Evolutionary conservation across 2,797 vertebrate genomes (phyloP).

Genomic region (Taenioides sp.): DNA sequence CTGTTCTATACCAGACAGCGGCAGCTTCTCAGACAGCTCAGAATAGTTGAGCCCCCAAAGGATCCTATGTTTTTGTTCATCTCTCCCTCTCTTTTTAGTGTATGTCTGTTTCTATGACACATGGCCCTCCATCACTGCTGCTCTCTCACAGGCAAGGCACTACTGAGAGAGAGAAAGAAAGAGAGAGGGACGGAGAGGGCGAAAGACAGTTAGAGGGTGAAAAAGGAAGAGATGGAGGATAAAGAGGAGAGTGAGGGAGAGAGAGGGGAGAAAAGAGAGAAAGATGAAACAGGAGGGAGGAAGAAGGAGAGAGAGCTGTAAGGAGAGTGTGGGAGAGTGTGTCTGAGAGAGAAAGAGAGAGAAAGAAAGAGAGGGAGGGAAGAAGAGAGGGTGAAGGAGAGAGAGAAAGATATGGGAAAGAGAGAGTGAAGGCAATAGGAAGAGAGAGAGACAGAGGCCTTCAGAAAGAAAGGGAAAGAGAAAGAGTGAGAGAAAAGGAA

Average conservation of each 20-base stretch:
- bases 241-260: background rate
- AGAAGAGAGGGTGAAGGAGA: background rate
- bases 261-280: background rate
- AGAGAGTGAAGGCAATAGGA: background rate
- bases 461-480: background rate
- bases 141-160: conserved; percentile 18
- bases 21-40: conserved; percentile 53
- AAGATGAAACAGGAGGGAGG: no score
- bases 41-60: conserved; percentile 53
- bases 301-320: background rate
- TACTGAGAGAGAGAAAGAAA: conserved; percentile 6
- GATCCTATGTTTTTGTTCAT: conserved; percentile 47
- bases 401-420: no score
- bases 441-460: background rate
- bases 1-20: conserved; percentile 57
- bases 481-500: background rate
- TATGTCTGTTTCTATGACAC: conserved; percentile 68
- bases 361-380: background rate
- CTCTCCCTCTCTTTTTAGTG: conserved; percentile 28
- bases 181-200: background rate
- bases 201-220: background rate
- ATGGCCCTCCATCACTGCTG: conserved; percentile 57
- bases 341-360: background rate
- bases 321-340: no score
- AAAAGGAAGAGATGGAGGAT: background rate